phyloP scores from a whole-genome alignment of 2,113 vertebrate genomes.

The Conger conger region DNA sequence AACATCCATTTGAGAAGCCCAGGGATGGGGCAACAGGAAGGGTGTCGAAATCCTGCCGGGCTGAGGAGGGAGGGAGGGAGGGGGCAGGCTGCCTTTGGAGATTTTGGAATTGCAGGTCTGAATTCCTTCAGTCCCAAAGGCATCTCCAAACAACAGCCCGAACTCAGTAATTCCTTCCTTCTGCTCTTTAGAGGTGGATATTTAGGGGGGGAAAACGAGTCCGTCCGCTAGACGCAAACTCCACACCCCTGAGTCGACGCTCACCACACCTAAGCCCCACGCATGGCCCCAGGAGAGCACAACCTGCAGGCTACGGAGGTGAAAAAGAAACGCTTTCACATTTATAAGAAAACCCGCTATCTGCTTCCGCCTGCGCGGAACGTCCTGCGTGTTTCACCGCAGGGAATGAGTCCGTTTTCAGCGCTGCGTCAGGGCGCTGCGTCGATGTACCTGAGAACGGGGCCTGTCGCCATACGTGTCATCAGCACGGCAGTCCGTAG shows the following conservation, averaged over 20 bases:
- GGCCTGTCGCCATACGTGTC: too few species aligned
- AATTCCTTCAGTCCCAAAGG: not conserved
- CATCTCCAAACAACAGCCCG: not conserved
- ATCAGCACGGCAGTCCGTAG: too few species aligned
- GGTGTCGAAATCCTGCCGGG: not conserved
- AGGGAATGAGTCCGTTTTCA: too few species aligned
- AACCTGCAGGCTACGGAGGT: not conserved
- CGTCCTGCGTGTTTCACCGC: too few species aligned
- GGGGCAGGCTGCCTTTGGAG: not conserved
- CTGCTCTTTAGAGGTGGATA: not conserved
- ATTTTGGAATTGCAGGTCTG: not conserved
- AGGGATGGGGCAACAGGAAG: not conserved
- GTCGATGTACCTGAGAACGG: too few species aligned
- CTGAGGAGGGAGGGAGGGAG: too few species aligned
- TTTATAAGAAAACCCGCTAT: not conserved
- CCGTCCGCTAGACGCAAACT: not conserved
- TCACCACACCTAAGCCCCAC: not conserved
- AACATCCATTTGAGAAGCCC: not conserved
- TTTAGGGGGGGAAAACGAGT: not conserved
- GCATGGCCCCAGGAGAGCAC: not conserved
- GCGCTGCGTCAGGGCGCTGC: too few species aligned
- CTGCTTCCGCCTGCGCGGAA: too few species aligned
- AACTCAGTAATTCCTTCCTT: slow-evolving; percentile 2
- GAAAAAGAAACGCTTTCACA: not conserved
- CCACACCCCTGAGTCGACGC: not conserved